phyloP scores from a whole-genome alignment of 1,140 invertebrate genomes.

The Drosophila repleta region DNA sequence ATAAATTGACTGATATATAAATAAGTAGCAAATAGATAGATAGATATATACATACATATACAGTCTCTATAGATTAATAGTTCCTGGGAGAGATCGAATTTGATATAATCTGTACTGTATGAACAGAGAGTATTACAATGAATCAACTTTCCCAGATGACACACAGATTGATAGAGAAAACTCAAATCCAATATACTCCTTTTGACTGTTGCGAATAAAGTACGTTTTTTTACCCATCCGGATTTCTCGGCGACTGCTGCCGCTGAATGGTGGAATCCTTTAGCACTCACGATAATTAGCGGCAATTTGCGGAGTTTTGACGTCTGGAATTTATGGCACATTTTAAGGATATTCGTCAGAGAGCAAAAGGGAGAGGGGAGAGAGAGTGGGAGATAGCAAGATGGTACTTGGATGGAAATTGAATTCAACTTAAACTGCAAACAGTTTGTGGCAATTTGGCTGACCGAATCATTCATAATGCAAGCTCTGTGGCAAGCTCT shows the following conservation, averaged over 20 bases:
- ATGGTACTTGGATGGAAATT: conserved; percentile 46
- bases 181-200: not conserved
- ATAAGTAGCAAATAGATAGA: too few relatives aligned
- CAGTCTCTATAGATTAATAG: too few relatives aligned
- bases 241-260: not conserved
- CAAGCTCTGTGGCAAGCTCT: conserved; percentile 50
- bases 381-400: not conserved
- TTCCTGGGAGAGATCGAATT: too few relatives aligned
- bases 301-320: conserved; percentile 36
- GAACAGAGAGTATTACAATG: too few relatives aligned
- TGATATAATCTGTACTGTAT: too few relatives aligned
- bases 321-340: conserved; percentile 63
- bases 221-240: not conserved
- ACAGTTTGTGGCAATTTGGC: conserved; percentile 61
- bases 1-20: too few relatives aligned
- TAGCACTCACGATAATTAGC: conserved; percentile 73
- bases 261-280: conserved; percentile 2
- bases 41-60: too few relatives aligned
- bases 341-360: conserved; percentile 62
- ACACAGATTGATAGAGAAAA: too few relatives aligned
- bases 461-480: conserved; percentile 76
- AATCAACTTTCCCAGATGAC: too few relatives aligned
- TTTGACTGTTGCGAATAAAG: not conserved
- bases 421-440: conserved; percentile 70
- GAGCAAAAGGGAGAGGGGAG: not conserved